A percentile compares a stretch with the other conserved stretches of the same genome.
phyloP scores from a whole-genome alignment of 30 jellyfish, hydroid and myxozoan species.

The Morbakka virulenta region DNA sequence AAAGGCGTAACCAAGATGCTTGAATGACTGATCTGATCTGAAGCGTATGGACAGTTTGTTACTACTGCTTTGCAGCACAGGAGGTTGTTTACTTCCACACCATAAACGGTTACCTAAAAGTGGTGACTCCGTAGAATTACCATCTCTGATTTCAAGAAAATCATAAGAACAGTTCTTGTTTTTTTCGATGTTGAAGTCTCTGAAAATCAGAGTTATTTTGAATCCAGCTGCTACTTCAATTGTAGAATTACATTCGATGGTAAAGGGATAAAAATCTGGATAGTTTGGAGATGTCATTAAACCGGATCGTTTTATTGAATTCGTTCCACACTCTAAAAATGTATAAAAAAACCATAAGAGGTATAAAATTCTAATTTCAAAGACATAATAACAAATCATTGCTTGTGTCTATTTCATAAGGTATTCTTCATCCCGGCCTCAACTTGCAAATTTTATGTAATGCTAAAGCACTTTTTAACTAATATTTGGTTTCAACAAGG shows the following conservation, averaged over 20 bases:
- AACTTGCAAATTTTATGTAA: too few relatives aligned
- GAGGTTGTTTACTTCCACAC: constrained; percentile 58
- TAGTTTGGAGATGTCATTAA: constrained; percentile 60
- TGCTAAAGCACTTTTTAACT: too few relatives aligned
- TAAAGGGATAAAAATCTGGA: constrained; percentile 50
- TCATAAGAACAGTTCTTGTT: constrained; percentile 50
- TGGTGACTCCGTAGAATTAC: constrained; percentile 22
- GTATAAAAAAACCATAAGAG: background rate
- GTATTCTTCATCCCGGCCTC: background rate
- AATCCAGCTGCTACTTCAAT: constrained; percentile 51
- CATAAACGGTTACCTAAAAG: constrained; percentile 37
- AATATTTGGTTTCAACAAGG: too few relatives aligned
- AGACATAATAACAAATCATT: background rate
- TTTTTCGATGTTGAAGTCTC: constrained; percentile 39
- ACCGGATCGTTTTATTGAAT: too few relatives aligned
- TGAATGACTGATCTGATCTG: constrained; percentile 25
- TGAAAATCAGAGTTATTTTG: constrained; percentile 41
- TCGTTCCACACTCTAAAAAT: background rate
- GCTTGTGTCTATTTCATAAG: background rate
- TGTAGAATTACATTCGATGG: constrained; percentile 44
- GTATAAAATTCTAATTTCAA: background rate
- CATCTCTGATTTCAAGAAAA: constrained; percentile 68
- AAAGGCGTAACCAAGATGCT: constrained; percentile 36
- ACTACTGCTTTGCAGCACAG: constrained; percentile 30
- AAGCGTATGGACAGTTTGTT: constrained; percentile 56